Base-by-base conservation (phyloP, 2,888 invertebrate species). In the Philaethria dido region DNA sequence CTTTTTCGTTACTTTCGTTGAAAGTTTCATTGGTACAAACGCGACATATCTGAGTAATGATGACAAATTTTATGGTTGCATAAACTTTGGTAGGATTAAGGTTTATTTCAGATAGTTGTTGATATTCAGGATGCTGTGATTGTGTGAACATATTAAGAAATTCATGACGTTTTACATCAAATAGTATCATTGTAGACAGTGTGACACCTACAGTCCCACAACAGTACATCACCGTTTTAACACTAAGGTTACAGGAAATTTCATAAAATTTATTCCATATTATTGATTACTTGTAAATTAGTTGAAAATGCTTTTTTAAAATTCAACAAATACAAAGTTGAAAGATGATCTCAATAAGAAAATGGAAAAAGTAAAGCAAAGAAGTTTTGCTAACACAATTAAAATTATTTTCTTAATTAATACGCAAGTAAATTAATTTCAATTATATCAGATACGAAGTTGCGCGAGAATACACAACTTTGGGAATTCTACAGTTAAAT, bases 401-500 rank as follows among this genome's bases (percentile, higher is more conserved):
- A 50, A 52, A 29, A 29, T 52, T 16, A 11, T 29, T 29, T 52
- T 33, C 29, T 33, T 52, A 52, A 52, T 18, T 29, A 33, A 52
- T 33, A 16, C 16, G 13, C 52, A 33, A 52, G 52, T 13, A 29
- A 52, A 52, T 33, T 16, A 52, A 33, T 16, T 52, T 4, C 11
- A 52, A 52, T 52, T 52, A 52, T 29, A 52, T 25, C 25, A 18
- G 18, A 45, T 57, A 39, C 22, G 22, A 42, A 25, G 42, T n/a
- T 25, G 16, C n/a, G 11, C 52, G 22, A 25, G n/a, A 42, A 22
- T n/a, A 25, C 9, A 22, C 20, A 57, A 20, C n/a, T 57, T 57
- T 4, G 57, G 2, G 11, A 42, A 42, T 50, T 62, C 8, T n/a
- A 36, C 57, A 50, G 57, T 57, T 42, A 62, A 47, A 61, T 48